Evolutionary conservation across 2,888 invertebrate genomes (phyloP).

Genomic region (Mayetiola destructor): DNA sequence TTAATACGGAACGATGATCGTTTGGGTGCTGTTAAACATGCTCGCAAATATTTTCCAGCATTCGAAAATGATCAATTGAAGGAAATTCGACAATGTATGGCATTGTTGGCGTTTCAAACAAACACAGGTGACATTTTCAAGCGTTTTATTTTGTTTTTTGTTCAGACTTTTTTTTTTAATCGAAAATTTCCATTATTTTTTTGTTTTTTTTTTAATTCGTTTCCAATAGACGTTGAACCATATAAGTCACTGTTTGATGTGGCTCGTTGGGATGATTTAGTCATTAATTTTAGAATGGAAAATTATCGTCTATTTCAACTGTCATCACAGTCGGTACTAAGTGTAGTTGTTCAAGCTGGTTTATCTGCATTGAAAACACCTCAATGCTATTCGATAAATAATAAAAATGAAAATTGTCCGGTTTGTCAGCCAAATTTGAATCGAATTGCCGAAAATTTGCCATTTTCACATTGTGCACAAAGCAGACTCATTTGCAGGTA

Average conservation of each 20-base stretch:
- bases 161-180: background rate
- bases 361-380: slow-evolving; percentile 91
- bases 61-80: slow-evolving; percentile 75
- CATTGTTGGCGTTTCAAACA: slow-evolving; percentile 81
- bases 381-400: slow-evolving; percentile 58
- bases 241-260: slow-evolving; percentile 52
- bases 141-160: background rate
- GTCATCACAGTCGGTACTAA: slow-evolving; percentile 78
- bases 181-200: no score
- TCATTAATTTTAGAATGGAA: slow-evolving; percentile 82
- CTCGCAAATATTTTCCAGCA: slow-evolving; percentile 78
- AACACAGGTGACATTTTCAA: slow-evolving; percentile 43
- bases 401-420: slow-evolving; percentile 74
- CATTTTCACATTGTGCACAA: slow-evolving; percentile 92
- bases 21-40: slow-evolving; percentile 87
- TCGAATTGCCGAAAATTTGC: slow-evolving; percentile 69
- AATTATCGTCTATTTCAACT: slow-evolving; percentile 91
- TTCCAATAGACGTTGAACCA: slow-evolving; percentile 44
- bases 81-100: slow-evolving; percentile 90
- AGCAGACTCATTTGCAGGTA: slow-evolving; percentile 78
- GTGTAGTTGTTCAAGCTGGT: slow-evolving; percentile 83
- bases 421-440: slow-evolving; percentile 82
- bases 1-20: slow-evolving; percentile 73
- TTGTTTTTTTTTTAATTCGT: slow-evolving; percentile 5
- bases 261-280: slow-evolving; percentile 67